Percentiles rank a stretch among this genome's conserved stretches.
Evolutionary conservation across 2,888 invertebrate genomes (phyloP).

Genomic region (Trimorus sp.): DNA sequence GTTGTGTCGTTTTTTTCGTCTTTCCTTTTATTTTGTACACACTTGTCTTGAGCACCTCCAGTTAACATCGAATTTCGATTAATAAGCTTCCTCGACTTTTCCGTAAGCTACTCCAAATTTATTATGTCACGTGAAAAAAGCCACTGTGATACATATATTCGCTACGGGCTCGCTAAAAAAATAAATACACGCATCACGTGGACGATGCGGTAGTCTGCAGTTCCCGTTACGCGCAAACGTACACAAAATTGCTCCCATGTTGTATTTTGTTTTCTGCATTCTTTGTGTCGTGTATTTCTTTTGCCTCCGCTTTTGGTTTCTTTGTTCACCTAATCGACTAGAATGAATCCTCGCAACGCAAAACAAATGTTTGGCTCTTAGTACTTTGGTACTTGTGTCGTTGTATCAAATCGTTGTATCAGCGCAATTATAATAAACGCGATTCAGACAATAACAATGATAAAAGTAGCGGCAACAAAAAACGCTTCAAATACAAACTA

Average conservation of each 20-base stretch:
- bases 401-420: conserved; percentile 77
- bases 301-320: conserved; percentile 18
- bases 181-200: conserved; percentile 56
- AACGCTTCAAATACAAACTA: conserved; percentile 24
- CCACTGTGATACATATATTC: conserved; percentile 55
- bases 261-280: conserved; percentile 31
- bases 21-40: conserved; percentile 72
- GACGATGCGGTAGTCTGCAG: conserved; percentile 59
- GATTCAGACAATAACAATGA: conserved; percentile 60
- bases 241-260: conserved; percentile 57
- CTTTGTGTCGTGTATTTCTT: conserved; percentile 12
- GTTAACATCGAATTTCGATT: conserved; percentile 71
- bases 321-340: conserved; percentile 38
- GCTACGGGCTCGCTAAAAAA: conserved; percentile 63
- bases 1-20: conserved; percentile 36
- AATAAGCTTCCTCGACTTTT: conserved; percentile 61
- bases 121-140: conserved; percentile 62
- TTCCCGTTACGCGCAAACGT: conserved; percentile 52
- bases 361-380: conserved; percentile 54
- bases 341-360: conserved; percentile 37
- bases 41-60: conserved; percentile 76
- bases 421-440: conserved; percentile 67
- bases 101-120: conserved; percentile 53
- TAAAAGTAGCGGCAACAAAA: conserved; percentile 38
- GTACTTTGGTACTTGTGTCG: conserved; percentile 69